These are phyloP conservation scores for Sipha flava DNA, from an alignment of 1,140 invertebrate genomes.

Conservation along the genomic window DNA sequence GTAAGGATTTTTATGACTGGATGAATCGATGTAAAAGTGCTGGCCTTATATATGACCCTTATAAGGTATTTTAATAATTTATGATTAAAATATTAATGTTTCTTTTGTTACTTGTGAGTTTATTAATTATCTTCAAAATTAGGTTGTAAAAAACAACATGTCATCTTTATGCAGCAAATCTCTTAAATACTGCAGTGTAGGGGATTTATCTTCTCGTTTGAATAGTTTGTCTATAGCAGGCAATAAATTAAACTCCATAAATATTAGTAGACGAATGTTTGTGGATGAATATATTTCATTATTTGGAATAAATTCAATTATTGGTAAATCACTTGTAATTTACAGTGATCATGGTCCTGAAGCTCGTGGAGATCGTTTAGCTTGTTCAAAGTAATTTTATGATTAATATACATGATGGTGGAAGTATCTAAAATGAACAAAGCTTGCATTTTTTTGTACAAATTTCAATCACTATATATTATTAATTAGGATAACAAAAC, in stretches of 20 bases:
- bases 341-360: constrained; percentile 80
- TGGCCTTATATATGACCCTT: constrained; percentile 71
- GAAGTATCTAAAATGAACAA: not conserved
- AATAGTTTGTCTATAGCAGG: constrained; percentile 66
- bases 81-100: not conserved
- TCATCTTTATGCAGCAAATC: constrained; percentile 16
- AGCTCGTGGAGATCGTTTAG: constrained; percentile 74
- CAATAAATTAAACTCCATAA: constrained; percentile 53
- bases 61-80: constrained; percentile 51
- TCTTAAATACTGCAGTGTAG: constrained; percentile 40
- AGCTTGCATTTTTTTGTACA: not conserved
- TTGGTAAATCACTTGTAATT: constrained; percentile 77
- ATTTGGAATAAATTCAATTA: constrained; percentile 61
- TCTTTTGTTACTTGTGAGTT: not conserved
- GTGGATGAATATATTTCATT: constrained; percentile 71
- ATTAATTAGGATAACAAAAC: not conserved
- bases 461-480: not conserved
- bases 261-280: constrained; percentile 63
- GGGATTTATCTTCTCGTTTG: constrained; percentile 54
- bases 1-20: constrained; percentile 89
- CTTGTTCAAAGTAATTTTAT: constrained; percentile 66
- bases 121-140: not conserved
- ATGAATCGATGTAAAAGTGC: constrained; percentile 71
- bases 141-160: constrained; percentile 30
- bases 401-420: not conserved